Conservation (phyloP, 2,797 vertebrate species). For the Setipinna tenuifilis region DNA sequence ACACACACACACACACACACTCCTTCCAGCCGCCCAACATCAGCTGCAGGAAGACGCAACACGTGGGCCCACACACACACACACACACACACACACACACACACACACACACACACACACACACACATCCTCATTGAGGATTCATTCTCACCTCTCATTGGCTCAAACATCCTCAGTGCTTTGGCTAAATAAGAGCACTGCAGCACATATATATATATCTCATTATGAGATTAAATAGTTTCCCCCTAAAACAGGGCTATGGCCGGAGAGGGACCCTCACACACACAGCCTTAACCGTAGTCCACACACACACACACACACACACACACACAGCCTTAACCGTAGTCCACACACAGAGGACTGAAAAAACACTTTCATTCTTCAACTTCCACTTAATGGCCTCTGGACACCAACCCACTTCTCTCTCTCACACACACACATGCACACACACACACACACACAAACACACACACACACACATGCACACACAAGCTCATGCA, state of each 20-base stretch:
- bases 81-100: constrained; percentile 29
- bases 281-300: no score
- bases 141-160: not conserved
- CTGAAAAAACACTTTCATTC: no score
- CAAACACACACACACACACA: not conserved
- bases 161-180: not conserved
- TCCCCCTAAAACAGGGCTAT: not conserved
- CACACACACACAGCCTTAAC: no score
- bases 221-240: not conserved
- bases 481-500: not conserved
- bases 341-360: no score
- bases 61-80: constrained; percentile 14
- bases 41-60: constrained; percentile 77
- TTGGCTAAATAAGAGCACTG: not conserved
- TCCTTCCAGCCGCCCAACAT: constrained; percentile 82
- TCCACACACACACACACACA: no score
- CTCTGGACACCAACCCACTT: no score
- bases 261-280: no score
- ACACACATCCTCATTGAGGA: not conserved
- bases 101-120: constrained; percentile 5
- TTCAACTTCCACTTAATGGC: no score
- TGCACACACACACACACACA: not conserved
- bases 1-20: constrained; percentile 57
- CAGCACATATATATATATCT: no score
- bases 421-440: no score